phyloP scores from a whole-genome alignment of 1,140 invertebrate genomes.

The Eueides isabella region DNA sequence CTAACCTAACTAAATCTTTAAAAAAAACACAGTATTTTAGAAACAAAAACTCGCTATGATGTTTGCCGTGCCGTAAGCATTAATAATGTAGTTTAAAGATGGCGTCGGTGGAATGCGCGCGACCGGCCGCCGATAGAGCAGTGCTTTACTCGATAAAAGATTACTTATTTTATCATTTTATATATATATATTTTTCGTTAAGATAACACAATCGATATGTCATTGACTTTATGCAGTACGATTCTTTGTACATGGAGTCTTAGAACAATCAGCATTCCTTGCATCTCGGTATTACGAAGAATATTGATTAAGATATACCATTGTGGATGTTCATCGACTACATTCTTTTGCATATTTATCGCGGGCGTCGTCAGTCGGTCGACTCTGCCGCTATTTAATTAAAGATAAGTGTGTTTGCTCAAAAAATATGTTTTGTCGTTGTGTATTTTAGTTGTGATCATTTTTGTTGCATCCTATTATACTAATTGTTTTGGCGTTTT shows the following conservation, averaged over 20 bases:
- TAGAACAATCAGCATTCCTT: constrained; percentile 26
- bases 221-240: not conserved
- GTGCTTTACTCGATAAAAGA: constrained; percentile 40
- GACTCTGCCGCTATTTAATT: constrained; percentile 46
- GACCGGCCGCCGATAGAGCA: constrained; percentile 58
- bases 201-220: constrained; percentile 12
- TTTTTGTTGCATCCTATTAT: constrained; percentile 32
- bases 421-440: constrained; percentile 36
- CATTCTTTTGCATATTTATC: constrained; percentile 45
- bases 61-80: constrained; percentile 66
- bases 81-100: constrained; percentile 79
- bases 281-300: constrained; percentile 31
- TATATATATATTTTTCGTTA: not conserved
- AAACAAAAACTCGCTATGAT: constrained; percentile 40
- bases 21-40: not conserved
- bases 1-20: not conserved
- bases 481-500: constrained; percentile 19
- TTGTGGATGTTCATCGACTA: constrained; percentile 35
- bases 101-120: constrained; percentile 68
- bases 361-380: constrained; percentile 23
- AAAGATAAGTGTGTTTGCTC: constrained; percentile 42
- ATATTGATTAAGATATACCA: constrained; percentile 39
- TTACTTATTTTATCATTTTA: constrained; percentile 9
- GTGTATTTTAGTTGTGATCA: constrained; percentile 35
- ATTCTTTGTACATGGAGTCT: not conserved